phyloP scores from a whole-genome alignment of 2,113 vertebrate genomes.

The Thermophis baileyi region DNA sequence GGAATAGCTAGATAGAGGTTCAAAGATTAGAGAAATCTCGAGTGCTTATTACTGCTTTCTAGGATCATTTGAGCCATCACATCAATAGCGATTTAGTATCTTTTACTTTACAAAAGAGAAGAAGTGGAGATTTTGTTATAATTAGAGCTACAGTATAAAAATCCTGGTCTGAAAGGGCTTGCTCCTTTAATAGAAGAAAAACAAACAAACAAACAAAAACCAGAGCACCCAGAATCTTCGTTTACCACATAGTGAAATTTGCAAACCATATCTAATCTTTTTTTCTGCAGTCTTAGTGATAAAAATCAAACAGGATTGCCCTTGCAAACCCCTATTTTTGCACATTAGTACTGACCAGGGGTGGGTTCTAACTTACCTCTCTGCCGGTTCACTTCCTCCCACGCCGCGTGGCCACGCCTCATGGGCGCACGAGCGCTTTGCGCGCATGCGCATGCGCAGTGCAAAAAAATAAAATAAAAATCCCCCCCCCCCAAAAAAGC shows the following conservation, averaged over 20 bases:
- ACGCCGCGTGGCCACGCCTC: too few relatives aligned
- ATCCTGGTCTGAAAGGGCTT: neutral
- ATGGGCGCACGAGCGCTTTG: too few relatives aligned
- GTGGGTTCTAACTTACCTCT: too few relatives aligned
- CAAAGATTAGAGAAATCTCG: rapidly evolving
- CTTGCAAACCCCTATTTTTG: neutral
- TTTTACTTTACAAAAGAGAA: neutral
- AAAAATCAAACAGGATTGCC: neutral
- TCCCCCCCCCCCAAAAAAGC: too few relatives aligned
- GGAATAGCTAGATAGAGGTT: neutral
- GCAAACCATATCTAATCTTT: neutral
- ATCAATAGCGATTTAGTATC: neutral
- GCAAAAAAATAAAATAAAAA: too few relatives aligned
- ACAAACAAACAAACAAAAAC: neutral
- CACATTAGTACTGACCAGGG: neutral
- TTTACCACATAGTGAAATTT: rapidly evolving
- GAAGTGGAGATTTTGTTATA: neutral
- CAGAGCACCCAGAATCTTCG: rapidly evolving
- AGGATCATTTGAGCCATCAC: conserved; percentile 17
- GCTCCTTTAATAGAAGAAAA: neutral
- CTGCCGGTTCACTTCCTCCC: too few relatives aligned
- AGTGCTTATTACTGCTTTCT: neutral
- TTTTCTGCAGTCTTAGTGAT: too few relatives aligned
- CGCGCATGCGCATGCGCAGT: too few relatives aligned
- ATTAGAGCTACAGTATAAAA: neutral